These are phyloP conservation scores for Aix galericulata DNA, from an alignment of 2,113 vertebrate species.

Conservation along the genomic window DNA sequence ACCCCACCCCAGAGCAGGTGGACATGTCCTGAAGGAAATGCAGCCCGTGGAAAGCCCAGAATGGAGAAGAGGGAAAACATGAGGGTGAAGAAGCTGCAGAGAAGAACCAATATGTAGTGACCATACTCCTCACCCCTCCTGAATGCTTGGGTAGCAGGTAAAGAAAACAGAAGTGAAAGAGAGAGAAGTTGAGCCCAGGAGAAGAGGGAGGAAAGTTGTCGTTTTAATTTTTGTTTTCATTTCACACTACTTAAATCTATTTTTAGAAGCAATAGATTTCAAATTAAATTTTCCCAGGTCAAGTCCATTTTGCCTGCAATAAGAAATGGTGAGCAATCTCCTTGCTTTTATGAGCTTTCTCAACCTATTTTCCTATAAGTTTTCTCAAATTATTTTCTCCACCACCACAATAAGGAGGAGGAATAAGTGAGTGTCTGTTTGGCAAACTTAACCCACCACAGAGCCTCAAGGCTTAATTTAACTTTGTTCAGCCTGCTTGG, in stretches of 20 bases:
- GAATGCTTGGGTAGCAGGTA: accelerated
- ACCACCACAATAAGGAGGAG: neutral
- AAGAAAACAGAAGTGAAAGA: neutral
- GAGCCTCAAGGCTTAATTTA: neutral
- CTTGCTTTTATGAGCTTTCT: neutral
- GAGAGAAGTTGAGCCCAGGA: neutral
- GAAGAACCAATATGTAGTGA: neutral
- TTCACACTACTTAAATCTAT: neutral
- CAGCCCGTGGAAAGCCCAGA: neutral
- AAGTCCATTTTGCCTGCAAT: neutral
- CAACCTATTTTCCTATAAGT: neutral
- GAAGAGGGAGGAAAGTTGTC: neutral
- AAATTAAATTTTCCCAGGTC: neutral
- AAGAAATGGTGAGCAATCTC: neutral
- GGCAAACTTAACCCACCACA: neutral
- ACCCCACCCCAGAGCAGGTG: too few species aligned
- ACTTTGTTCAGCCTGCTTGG: neutral
- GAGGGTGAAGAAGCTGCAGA: neutral
- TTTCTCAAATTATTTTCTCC: neutral
- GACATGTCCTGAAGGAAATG: neutral
- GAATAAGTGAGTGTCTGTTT: neutral
- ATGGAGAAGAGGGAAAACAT: neutral
- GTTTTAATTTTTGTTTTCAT: neutral
- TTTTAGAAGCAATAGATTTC: neutral
- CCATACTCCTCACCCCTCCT: accelerated